Evolutionary conservation across 2,888 invertebrate species (phyloP).

Genomic region (Corythucha ciliata): DNA sequence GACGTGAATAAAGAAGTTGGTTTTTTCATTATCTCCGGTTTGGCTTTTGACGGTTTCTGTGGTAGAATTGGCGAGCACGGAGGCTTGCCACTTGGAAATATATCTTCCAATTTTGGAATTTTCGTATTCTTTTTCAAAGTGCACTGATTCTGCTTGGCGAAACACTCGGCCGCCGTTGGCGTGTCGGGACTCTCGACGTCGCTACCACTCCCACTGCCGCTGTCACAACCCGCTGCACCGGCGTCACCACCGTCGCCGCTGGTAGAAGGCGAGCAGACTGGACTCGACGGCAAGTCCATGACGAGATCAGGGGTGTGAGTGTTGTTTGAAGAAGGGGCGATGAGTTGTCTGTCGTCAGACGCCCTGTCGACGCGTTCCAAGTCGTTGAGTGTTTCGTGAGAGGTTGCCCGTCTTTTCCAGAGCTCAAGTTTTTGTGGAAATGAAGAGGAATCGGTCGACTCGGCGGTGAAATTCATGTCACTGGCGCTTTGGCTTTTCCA

Average conservation of each 20-base stretch:
- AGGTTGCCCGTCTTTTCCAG: constrained; percentile 53
- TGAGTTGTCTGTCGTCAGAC: too few relatives aligned
- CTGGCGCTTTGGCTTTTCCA: constrained; percentile 47
- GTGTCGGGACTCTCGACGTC: constrained; percentile 53
- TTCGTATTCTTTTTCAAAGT: constrained; percentile 63
- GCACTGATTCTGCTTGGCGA: constrained; percentile 68
- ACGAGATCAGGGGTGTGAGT: constrained; percentile 67
- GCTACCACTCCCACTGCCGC: too few relatives aligned
- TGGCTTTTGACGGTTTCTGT: constrained; percentile 67
- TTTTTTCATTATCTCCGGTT: constrained; percentile 69
- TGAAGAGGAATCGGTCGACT: constrained; percentile 38
- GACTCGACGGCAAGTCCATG: constrained; percentile 64
- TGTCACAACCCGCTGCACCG: too few relatives aligned
- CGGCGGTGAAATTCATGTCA: constrained; percentile 36
- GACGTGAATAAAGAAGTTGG: constrained; percentile 40
- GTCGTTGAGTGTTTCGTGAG: constrained; percentile 42
- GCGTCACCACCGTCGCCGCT: constrained; percentile 35
- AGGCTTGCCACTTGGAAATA: too few relatives aligned
- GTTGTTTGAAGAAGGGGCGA: not conserved
- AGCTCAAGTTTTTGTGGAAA: constrained; percentile 49
- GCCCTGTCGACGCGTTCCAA: too few relatives aligned
- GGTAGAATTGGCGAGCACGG: constrained; percentile 28
- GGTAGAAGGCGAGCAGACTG: constrained; percentile 21
- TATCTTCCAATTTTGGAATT: constrained; percentile 32
- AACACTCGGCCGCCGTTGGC: constrained; percentile 65